These are phyloP conservation scores for Sphaerophoria taeniata DNA, from an alignment of 2,888 invertebrate genomes.

Conservation along the genomic window DNA sequence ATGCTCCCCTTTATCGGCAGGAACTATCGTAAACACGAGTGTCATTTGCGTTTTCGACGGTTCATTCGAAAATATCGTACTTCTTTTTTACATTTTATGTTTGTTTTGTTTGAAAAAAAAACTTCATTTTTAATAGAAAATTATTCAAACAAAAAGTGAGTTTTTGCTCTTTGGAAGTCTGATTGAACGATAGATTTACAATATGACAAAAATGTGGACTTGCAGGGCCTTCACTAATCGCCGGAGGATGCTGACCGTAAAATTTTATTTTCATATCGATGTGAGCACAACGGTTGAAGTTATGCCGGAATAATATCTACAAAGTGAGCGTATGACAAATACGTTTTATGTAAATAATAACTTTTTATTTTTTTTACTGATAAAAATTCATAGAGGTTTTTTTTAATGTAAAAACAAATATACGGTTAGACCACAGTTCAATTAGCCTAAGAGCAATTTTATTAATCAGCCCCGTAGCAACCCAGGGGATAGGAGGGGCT, in stretches of 20 bases:
- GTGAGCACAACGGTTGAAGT: constrained; percentile 34
- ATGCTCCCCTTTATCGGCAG: constrained; percentile 61
- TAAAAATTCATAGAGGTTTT: too few species aligned
- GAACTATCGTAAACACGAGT: constrained; percentile 44
- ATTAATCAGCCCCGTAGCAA: too few species aligned
- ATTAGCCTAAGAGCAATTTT: constrained; percentile 57
- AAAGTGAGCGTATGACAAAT: constrained; percentile 41
- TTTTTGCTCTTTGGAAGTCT: background rate
- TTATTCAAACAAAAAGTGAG: constrained; percentile 43
- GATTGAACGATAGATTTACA: constrained; percentile 7
- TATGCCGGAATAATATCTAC: constrained; percentile 16
- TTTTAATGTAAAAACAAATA: too few species aligned
- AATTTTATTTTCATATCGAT: constrained; percentile 30
- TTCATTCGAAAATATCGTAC: constrained; percentile 10
- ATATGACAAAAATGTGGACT: constrained; percentile 21
- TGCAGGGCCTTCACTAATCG: background rate
- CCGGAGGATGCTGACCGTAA: background rate
- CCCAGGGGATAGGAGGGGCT: too few species aligned
- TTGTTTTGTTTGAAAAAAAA: constrained; percentile 19
- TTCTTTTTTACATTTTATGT: constrained; percentile 16
- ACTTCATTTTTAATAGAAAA: constrained; percentile 35
- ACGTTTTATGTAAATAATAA: constrained; percentile 34
- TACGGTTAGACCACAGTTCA: constrained; percentile 12
- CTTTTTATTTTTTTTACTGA: constrained; percentile 17
- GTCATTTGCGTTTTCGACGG: constrained; percentile 20